Evolutionary conservation across 2,113 vertebrate species (phyloP), one percentile per base, ranked within the genome.

Genomic region (Trogon melanurus): DNA sequence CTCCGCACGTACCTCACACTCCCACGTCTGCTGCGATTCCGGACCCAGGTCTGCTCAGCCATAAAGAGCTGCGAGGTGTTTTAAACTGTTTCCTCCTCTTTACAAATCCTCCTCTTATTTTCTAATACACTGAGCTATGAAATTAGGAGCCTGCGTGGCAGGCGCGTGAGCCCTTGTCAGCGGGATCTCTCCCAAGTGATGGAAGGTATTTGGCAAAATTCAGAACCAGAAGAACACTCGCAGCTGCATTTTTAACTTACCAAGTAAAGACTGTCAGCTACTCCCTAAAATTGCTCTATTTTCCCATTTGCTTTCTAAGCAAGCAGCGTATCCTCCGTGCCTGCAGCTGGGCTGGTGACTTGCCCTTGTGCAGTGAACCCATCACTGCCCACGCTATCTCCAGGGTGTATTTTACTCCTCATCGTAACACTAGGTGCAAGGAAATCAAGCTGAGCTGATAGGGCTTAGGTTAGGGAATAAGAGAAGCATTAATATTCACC

Each of bases 121-220:
- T 93, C 85, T 85, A 74, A 80, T n/a, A 93, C 74, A 45, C 67
- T 93, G 85, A 89, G 26, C 91, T 93, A 93, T 85, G 86, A 93
- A 89, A 89, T 80, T 74, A 62, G 80, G 67, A 74, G 60, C 41
- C 30, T 14, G 47, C 13, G 11, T 11, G 45, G 79, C 57, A 22
- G 84, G 57, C 11, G 6, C 4, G 6, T 3, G 91, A 83, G 60
- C 66, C 48, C 50, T 69, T 11, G 25, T 18, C 15, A 2, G 19
- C 22, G 4, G 79, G 73, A 79, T 47, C 66, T n/a, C 45, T 57
- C 92, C 54, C 29, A 11, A 29, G 60, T 1, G 2, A 47, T 6
- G 27, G 41, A 60, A 45, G 41, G 32, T 6, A 45, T 32, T 41
- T 4, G 6, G 41, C 41, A 54, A 32, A 60, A 25, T 21, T 27